Conservation (phyloP, 1,140 invertebrate species). For the Pachyrhynchus sulphureomaculatus region DNA sequence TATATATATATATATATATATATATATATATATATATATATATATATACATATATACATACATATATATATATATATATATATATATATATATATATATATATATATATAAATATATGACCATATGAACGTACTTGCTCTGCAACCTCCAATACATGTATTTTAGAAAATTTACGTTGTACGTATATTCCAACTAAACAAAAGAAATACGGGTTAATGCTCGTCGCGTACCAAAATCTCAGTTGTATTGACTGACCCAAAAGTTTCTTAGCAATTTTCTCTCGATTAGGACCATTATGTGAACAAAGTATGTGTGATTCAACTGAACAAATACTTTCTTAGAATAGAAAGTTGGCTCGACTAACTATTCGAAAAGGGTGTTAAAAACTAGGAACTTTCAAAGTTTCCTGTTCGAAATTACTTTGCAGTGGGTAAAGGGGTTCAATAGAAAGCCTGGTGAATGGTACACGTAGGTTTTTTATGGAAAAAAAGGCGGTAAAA, state of each 20-base stretch:
- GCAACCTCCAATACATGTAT: no score
- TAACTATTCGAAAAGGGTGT: constrained; percentile 38
- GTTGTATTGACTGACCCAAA: constrained; percentile 39
- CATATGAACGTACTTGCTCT: no score
- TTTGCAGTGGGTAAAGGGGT: constrained; percentile 8
- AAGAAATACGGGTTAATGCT: background rate
- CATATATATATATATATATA: no score
- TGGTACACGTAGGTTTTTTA: constrained; percentile 16
- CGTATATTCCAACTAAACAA: background rate
- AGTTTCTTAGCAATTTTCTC: constrained; percentile 44
- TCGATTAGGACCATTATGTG: constrained; percentile 46
- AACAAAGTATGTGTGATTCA: constrained; percentile 41
- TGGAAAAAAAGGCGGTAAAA: no score
- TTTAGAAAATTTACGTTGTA: no score
- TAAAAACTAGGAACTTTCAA: constrained; percentile 45
- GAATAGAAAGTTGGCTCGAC: constrained; percentile 33
- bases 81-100: no score
- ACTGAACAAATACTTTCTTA: constrained; percentile 39
- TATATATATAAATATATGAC: no score
- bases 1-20: no score
- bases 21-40: no score
- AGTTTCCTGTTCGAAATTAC: constrained; percentile 34
- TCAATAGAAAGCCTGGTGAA: background rate
- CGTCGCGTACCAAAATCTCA: constrained; percentile 27
- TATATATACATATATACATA: no score